phyloP scores from a whole-genome alignment of 2,113 vertebrate genomes.

The Nerophis lumbriciformis region DNA sequence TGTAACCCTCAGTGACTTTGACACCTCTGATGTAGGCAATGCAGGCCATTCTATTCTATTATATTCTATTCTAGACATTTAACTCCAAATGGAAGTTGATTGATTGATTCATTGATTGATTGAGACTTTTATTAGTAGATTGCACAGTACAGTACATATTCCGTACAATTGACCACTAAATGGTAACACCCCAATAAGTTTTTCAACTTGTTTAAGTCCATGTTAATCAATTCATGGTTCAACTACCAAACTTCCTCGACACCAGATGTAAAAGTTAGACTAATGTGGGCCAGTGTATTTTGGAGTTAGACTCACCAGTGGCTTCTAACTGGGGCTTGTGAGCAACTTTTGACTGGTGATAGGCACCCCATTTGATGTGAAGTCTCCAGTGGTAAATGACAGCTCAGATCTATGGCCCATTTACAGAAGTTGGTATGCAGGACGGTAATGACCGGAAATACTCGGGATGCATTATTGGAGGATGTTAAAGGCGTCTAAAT shows the following conservation, averaged over 20 bases:
- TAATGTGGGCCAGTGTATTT: conserved; percentile 69
- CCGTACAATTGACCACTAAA: too few species aligned
- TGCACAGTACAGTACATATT: too few species aligned
- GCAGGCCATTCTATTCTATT: conserved; percentile 4
- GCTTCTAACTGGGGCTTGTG: conserved; percentile 70
- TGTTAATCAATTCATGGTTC: too few species aligned
- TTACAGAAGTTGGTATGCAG: conserved; percentile 74
- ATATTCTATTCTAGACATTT: conserved; percentile 28
- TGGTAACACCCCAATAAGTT: too few species aligned
- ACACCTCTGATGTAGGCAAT: neutral
- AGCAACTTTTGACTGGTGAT: conserved; percentile 64
- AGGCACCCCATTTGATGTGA: conserved; percentile 71
- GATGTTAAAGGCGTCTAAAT: conserved; percentile 74
- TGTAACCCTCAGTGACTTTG: too few species aligned
- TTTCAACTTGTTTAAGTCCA: too few species aligned
- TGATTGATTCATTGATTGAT: neutral
- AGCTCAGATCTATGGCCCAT: conserved; percentile 79
- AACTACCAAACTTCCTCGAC: conserved; percentile 46
- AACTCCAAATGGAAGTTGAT: conserved; percentile 34
- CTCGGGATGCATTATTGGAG: conserved; percentile 76
- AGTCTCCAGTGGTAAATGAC: conserved; percentile 68
- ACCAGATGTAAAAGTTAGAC: conserved; percentile 63
- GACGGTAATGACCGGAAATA: conserved; percentile 68
- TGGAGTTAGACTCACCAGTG: conserved; percentile 70
- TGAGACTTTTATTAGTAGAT: too few species aligned